phyloP scores from a whole-genome alignment of 2,113 vertebrate genomes.

The Barbus barbus region DNA sequence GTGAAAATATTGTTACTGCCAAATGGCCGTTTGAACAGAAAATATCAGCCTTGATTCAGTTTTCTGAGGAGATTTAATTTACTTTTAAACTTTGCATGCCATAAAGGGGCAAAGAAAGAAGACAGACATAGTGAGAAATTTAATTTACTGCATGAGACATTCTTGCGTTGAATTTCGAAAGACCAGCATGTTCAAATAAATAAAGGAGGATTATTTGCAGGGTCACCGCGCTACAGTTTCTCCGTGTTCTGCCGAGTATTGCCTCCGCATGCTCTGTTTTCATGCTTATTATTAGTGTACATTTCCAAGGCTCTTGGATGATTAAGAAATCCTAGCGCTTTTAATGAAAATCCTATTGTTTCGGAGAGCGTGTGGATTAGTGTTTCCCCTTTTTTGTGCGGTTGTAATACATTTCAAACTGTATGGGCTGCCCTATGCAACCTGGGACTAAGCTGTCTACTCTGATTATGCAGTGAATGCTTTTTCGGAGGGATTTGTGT shows the following conservation, averaged over 20 bases:
- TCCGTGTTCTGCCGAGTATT: neutral
- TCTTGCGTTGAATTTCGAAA: conserved; percentile 3
- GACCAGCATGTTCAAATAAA: conserved; percentile 31
- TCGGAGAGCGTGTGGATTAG: conserved; percentile 10
- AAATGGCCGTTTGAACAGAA: neutral
- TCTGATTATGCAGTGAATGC: conserved; percentile 27
- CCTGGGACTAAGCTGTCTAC: conserved; percentile 25
- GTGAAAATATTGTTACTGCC: neutral
- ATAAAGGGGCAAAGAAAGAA: neutral
- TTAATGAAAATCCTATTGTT: conserved; percentile 20
- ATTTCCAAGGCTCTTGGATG: conserved; percentile 21
- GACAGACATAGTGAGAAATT: neutral
- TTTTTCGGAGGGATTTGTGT: conserved; percentile 20
- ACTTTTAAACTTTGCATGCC: neutral
- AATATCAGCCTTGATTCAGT: neutral
- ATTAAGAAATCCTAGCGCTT: conserved; percentile 11
- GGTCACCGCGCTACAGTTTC: conserved; percentile 25
- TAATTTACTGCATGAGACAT: neutral
- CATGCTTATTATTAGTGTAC: conserved; percentile 25
- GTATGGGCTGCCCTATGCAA: conserved; percentile 14
- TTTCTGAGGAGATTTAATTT: neutral
- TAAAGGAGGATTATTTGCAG: conserved; percentile 3
- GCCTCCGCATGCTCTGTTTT: neutral
- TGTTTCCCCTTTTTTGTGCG: conserved; percentile 19
- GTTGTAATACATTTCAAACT: neutral